Evolutionary conservation across 2,888 invertebrate species (phyloP), one percentile per base, ranked within the genome.

Genomic region (Noctuana brunneofusca): DNA sequence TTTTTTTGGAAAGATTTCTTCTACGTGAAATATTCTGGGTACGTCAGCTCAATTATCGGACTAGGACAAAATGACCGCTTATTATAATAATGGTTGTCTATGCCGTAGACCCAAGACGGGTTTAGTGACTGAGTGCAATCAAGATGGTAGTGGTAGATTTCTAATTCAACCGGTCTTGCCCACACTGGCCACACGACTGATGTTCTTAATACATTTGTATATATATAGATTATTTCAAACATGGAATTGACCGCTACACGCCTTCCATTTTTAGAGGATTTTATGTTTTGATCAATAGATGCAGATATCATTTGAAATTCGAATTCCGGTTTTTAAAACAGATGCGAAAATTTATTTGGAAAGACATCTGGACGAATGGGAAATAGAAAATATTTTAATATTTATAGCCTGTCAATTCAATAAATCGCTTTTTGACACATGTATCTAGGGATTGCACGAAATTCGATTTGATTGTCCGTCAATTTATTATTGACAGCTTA

Each of bases 1-100:
- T 64, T 67, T 63, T 58, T 64, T 62, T 54, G 27, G n/a, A 62
- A 62, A 60, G 59, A 54, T 60, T 64, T 56, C 50, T 71, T 68
- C 64, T 64, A 65, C 63, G 68, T 67, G 65, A 66, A 69, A 69
- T 71, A 72, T 73, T 73, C 72, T 68, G 72, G 69, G 72, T 71
- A 71, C 64, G 69, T 68, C 16, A 66, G 63, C 69, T 72, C 79
- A 83, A 84, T 86, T 85, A 83, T 43, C 70, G 66, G 66, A 75
- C 59, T 75, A 81, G 79, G 83, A 84, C 83, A 79, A 83, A 86
- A 87, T 83, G 75, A 76, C 75, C 74, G 76, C 78, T 80, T 83
- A 87, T 89, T 87, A 87, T 80, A 82, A 80, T 89, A 87, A 89
- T 87, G 68, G 77, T 66, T 63, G 77, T 67, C 64, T 60, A 60